Base-by-base conservation (phyloP, 2,113 vertebrate genomes). In the Onychorhynchus coronatus region DNA sequence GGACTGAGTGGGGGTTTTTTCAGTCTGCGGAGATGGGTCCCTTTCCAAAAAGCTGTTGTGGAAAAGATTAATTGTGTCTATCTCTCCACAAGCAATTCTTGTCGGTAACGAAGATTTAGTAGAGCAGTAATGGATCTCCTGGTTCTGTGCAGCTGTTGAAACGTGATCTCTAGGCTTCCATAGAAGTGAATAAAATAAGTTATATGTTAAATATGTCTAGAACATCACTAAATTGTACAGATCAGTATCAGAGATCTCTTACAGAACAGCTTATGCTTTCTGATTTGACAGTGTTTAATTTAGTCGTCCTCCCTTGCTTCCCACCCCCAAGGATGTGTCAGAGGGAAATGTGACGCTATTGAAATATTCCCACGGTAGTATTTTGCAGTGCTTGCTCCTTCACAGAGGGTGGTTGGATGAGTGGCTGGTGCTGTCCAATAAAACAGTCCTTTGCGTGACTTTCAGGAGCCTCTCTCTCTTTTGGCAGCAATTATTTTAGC, bases 251-350 rank as follows among this genome's bases (percentile, higher is more conserved):
- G 82, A 68, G 41, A 42, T 73, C 84, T 91, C 33, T 87, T 94
- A 27, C 3, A 89, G 88, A 85, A 79, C 61, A 87, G 75, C 0
- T 74, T 28, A 39, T 77, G 68, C 63, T 68, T 87, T 92, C 70
- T 78, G 79, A 71, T 89, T 85, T 96, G 95, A 76, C 76, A 93
- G 73, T 46, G 77, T 92, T 96, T 91, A 93, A 93, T 96, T 78
- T 96, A 93, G 92, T 84, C 73, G 72, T 94, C 73, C 53, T 93
- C 42, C 83, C 90, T 75, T 77, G 70, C 91, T 84, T 92, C 88
- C 91, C 92, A 44, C 91, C 84, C 86, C 74, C 66, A 62, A 75
- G 80, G 72, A 81, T 41, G 56, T 96, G 85, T 93, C 67, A 35
- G 77, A 42, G 6, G 41, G 74, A 93, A 55, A 31, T 52, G 58